phyloP scores from a whole-genome alignment of 2,888 invertebrate species.

The Geophilus truncorum region DNA sequence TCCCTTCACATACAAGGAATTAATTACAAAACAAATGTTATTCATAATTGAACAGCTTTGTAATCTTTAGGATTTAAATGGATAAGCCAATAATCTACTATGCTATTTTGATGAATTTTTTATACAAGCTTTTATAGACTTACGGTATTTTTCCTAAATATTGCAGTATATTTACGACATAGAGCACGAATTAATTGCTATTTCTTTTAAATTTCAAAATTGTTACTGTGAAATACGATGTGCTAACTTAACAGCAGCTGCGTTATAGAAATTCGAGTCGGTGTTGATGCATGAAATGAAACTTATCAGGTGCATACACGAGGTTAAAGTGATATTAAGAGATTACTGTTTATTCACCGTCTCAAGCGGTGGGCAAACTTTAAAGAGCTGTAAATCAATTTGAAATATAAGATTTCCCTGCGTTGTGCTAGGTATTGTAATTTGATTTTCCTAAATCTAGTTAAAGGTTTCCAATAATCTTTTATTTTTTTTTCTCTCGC shows the following conservation, averaged over 20 bases:
- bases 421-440: background rate
- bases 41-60: too few species aligned
- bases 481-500: background rate
- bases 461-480: conserved; percentile 8
- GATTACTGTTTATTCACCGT: conserved; percentile 3
- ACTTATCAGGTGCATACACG: background rate
- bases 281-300: background rate
- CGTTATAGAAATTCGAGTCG: background rate
- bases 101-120: too few species aligned
- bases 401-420: background rate
- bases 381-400: background rate
- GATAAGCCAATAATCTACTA: too few species aligned
- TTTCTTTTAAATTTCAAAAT: too few species aligned
- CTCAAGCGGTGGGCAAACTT: background rate
- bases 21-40: too few species aligned
- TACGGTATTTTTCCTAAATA: too few species aligned
- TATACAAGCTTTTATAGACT: too few species aligned
- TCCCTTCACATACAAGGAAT: too few species aligned
- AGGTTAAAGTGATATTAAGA: background rate
- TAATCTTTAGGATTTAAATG: too few species aligned
- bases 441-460: background rate
- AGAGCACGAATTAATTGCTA: too few species aligned
- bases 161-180: too few species aligned
- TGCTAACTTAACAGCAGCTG: background rate
- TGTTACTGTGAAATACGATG: background rate